phyloP scores from a whole-genome alignment of 2,113 vertebrate genomes.

The Ochotona princeps region DNA sequence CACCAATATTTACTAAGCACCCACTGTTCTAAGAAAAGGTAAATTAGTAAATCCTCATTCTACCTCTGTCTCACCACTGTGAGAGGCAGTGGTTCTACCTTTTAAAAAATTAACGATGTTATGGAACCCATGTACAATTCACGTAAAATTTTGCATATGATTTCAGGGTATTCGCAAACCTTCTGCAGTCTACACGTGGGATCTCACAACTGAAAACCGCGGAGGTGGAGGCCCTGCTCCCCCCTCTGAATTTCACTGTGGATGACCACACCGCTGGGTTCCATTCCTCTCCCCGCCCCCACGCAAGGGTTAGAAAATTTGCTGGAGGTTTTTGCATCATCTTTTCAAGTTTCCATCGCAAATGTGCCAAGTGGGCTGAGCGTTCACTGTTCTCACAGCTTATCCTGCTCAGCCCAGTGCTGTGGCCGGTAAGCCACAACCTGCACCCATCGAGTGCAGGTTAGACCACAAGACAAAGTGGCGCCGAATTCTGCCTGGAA shows the following conservation, averaged over 20 bases:
- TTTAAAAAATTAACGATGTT: neutral
- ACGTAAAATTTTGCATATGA: conserved; percentile 19
- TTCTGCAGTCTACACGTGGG: neutral
- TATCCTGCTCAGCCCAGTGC: neutral
- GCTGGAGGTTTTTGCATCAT: too few relatives aligned
- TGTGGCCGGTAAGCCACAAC: neutral
- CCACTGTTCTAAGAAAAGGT: conserved; percentile 23
- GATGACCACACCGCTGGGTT: too few relatives aligned
- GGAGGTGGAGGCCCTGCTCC: too few relatives aligned
- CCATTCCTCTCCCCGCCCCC: too few relatives aligned
- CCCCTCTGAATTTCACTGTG: too few relatives aligned
- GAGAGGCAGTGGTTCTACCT: neutral
- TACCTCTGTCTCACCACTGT: neutral
- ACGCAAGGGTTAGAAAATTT: too few relatives aligned
- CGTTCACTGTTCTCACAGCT: neutral
- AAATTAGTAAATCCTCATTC: neutral
- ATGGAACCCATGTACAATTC: neutral
- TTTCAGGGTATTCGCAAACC: conserved; percentile 4
- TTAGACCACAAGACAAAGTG: neutral
- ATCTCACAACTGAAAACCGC: neutral
- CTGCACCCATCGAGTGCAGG: neutral
- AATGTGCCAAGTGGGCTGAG: too few relatives aligned
- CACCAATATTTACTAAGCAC: conserved; percentile 8
- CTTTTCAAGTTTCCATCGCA: too few relatives aligned
- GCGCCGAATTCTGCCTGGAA: neutral